Percentiles rank a stretch among this genome's conserved stretches.
phyloP scores from a whole-genome alignment of 2,888 invertebrate genomes.

The Choreutis nemorana region DNA sequence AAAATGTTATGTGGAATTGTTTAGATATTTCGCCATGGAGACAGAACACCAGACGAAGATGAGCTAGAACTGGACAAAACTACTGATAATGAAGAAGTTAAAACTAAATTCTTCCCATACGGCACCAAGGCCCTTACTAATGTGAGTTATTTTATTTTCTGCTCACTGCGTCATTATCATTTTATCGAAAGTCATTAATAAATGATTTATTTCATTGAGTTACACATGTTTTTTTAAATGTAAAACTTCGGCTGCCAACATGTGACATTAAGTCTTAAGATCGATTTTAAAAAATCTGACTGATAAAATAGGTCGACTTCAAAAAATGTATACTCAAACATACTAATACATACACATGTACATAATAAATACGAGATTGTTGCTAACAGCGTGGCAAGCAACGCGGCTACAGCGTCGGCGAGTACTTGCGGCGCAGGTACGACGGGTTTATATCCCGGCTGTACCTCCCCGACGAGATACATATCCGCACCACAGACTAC shows the following conservation, averaged over 20 bases:
- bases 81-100: slow-evolving; percentile 38
- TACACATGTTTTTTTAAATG: no score
- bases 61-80: slow-evolving; percentile 61
- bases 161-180: no score
- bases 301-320: no score
- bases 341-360: background rate
- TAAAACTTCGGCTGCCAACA: no score
- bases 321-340: no score
- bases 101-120: slow-evolving; percentile 61
- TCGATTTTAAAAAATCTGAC: no score
- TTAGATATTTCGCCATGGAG: slow-evolving; percentile 77
- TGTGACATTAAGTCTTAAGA: no score
- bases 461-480: slow-evolving; percentile 56
- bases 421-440: slow-evolving; percentile 50
- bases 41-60: slow-evolving; percentile 70
- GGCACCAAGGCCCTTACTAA: slow-evolving; percentile 72
- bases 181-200: no score
- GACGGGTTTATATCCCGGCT: slow-evolving; percentile 42
- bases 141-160: slow-evolving; percentile 62
- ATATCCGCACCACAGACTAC: slow-evolving; percentile 70
- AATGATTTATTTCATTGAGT: no score
- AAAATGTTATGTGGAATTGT: no score
- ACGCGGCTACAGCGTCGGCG: slow-evolving; percentile 54
- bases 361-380: no score
- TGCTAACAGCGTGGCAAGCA: slow-evolving; percentile 54